phyloP scores from a whole-genome alignment of 1,140 invertebrate genomes.

The Heliconius himera region DNA sequence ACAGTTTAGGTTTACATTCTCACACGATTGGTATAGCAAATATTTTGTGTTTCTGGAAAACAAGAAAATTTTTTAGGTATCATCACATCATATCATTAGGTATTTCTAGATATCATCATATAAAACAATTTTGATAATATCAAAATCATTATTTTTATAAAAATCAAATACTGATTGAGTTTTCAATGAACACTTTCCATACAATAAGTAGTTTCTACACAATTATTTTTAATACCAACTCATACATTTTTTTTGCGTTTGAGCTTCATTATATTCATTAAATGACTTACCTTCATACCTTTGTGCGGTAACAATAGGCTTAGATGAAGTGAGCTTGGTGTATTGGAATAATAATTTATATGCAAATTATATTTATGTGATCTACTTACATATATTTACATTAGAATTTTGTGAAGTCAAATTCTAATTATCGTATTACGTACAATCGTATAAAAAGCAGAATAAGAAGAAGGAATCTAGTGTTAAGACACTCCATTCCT shows the following conservation, averaged over 20 bases:
- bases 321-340: conserved; percentile 42
- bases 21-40: no score
- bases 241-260: conserved; percentile 11
- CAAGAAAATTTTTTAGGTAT: no score
- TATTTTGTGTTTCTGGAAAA: no score
- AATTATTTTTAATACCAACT: background rate
- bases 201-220: background rate
- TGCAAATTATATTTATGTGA: conserved; percentile 51
- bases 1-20: no score
- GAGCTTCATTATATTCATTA: conserved; percentile 30
- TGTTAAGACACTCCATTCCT: no score
- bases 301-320: conserved; percentile 46
- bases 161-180: background rate
- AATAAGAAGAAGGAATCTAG: no score
- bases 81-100: no score
- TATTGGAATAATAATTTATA: conserved; percentile 58
- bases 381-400: conserved; percentile 7
- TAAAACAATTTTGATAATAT: no score
- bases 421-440: background rate
- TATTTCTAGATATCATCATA: no score
- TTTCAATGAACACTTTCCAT: background rate
- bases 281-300: conserved; percentile 32
- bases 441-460: no score
- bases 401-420: background rate
- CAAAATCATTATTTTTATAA: background rate